Percentiles rank a stretch among this genome's conserved stretches.
Evolutionary conservation across 2,113 vertebrate species (phyloP).

Genomic region (Anoura caudifer): DNA sequence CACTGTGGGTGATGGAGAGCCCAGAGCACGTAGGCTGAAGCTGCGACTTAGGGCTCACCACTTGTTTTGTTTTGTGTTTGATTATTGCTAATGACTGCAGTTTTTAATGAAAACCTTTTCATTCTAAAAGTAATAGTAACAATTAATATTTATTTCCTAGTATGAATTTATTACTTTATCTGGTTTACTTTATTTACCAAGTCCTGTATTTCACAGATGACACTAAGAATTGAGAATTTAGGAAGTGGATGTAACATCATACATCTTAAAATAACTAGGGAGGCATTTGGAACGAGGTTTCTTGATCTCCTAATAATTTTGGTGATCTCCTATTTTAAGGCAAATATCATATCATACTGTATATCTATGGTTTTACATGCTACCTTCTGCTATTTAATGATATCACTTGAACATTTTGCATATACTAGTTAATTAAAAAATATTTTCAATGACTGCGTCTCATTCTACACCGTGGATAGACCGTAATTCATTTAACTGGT

Average conservation of each 20-base stretch:
- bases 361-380: not conserved
- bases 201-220: not conserved
- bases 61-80: not conserved
- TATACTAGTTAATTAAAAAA: not conserved
- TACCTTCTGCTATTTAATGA: not conserved
- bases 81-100: not conserved
- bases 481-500: not conserved
- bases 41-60: not conserved
- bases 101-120: not conserved
- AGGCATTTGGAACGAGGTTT: not conserved
- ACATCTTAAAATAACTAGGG: not conserved
- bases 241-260: not conserved
- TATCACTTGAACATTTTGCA: not conserved
- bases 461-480: not conserved
- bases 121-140: not conserved
- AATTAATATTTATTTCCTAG: not conserved
- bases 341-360: not conserved
- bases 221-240: slow-evolving; percentile 10
- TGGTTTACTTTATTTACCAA: not conserved
- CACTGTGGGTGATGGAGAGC: not conserved
- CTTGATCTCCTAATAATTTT: slow-evolving; percentile 1
- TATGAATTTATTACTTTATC: not conserved
- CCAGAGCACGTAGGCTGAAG: not conserved
- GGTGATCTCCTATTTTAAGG: not conserved
- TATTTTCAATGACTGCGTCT: not conserved